phyloP scores from a whole-genome alignment of 2,113 vertebrate genomes.

The Opisthocomus hoazin region DNA sequence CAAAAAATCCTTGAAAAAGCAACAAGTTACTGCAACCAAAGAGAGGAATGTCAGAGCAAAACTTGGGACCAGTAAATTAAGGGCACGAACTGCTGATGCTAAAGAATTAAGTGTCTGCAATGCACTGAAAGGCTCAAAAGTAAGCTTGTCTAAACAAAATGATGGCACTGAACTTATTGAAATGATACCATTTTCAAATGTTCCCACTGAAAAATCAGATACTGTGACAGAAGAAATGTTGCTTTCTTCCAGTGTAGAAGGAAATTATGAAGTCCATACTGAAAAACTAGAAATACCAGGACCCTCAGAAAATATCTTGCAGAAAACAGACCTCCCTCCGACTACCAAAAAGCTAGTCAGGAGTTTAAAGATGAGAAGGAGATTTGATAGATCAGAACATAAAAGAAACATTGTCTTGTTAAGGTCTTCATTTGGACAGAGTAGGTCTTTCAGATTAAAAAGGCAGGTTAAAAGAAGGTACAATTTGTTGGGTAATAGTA shows the following conservation, averaged over 20 bases:
- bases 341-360: neutral
- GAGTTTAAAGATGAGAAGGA: neutral
- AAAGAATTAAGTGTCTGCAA: slow-evolving; percentile 2
- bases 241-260: neutral
- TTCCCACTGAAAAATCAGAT: neutral
- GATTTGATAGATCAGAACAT: neutral
- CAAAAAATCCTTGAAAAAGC: slow-evolving; percentile 63
- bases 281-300: neutral
- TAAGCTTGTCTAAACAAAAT: neutral
- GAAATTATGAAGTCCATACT: neutral
- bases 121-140: neutral
- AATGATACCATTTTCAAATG: neutral
- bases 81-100: neutral
- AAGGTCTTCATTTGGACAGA: slow-evolving; percentile 50
- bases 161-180: slow-evolving; percentile 16
- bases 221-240: neutral
- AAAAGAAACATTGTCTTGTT: slow-evolving; percentile 42
- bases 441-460: slow-evolving; percentile 57
- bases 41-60: slow-evolving; percentile 40
- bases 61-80: slow-evolving; percentile 27
- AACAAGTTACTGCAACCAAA: neutral
- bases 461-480: slow-evolving; percentile 72
- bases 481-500: slow-evolving; percentile 52
- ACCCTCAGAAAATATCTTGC: neutral
- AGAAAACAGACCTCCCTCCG: neutral